Conservation (phyloP, 2,113 vertebrate species). For the Martes martes region DNA sequence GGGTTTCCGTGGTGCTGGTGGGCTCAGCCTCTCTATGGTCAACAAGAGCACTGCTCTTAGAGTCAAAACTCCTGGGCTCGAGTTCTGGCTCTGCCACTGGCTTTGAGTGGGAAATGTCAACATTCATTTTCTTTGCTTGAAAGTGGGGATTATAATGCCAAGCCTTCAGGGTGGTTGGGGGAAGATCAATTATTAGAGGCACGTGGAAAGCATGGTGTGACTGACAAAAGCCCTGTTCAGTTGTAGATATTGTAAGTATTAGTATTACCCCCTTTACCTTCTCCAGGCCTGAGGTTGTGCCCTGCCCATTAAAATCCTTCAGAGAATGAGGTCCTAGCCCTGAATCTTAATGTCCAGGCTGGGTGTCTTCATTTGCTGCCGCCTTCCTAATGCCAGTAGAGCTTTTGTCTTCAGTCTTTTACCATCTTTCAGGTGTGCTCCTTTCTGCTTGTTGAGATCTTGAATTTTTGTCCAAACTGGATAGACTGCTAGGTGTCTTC, state of each 20-base stretch:
- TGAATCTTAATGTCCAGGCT: neutral
- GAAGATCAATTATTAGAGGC: neutral
- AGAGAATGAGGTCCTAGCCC: neutral
- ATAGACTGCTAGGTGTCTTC: neutral
- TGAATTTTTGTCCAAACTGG: neutral
- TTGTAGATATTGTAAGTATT: neutral
- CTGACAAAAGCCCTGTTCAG: neutral
- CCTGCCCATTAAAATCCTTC: neutral
- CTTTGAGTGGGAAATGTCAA: neutral
- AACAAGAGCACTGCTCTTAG: neutral
- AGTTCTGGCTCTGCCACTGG: neutral
- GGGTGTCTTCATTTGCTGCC: neutral
- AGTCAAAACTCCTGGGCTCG: neutral
- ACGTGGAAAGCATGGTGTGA: neutral
- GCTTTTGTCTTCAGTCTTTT: neutral
- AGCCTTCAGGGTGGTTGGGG: neutral
- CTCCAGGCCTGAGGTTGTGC: neutral
- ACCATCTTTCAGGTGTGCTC: neutral
- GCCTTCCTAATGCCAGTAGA: neutral
- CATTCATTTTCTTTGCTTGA: neutral
- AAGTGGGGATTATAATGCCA: neutral
- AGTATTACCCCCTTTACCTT: neutral
- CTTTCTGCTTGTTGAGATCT: neutral
- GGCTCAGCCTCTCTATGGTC: neutral
- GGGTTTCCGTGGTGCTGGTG: neutral